Evolutionary conservation across 23 tunicate genomes (phyloP), one percentile per base, ranked within the genome.

Genomic region (Aplidium turbinatum): DNA sequence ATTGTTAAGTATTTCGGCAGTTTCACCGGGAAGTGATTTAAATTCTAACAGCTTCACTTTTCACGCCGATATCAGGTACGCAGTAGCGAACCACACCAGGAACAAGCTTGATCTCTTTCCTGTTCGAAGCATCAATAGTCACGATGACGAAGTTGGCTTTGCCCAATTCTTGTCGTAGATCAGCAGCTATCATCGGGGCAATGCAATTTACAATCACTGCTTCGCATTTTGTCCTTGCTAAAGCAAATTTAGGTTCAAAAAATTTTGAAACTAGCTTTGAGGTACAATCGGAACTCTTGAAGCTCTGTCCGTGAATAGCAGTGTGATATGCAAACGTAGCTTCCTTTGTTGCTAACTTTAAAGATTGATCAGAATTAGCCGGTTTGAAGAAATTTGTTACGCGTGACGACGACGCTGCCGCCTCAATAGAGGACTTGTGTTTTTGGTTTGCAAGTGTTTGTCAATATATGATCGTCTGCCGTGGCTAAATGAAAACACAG

Each of bases 121-220:
- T 78, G 78, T 78, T 78, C 51, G 77, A 78, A 78, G 75, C 84
- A 78, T 70, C 84, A 78, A 78, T 78, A 48, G 84, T 31, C 20
- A 39, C 77, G 62, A 47, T 31, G 51, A 70, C 65, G 33, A 78
- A 78, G 51, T 78, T 70, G 36, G 78, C 84, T 78, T 68, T 68
- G 51, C 47, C 51, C 51, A 70, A 78, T 70, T 78, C 64, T 70
- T 78, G 76, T 45, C 76, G 73, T 68, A 78, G 77, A 31, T 78
- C 74, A 78, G 77, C 84, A 78, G 77, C 77, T 78, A 78, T 45
- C 77, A 78, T 78, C 74, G 84, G 84, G 78, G 77, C 77, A 70
- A 69, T 78, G 84, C 64, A 48, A 47, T 67, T 78, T 28, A 48
- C 51, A 78, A 68, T 35, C 77, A 78, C 78, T 78, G 84, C 84